These are phyloP conservation scores for Halictus ligatus DNA, from an alignment of 2,888 invertebrate genomes.

Conservation along the genomic window DNA sequence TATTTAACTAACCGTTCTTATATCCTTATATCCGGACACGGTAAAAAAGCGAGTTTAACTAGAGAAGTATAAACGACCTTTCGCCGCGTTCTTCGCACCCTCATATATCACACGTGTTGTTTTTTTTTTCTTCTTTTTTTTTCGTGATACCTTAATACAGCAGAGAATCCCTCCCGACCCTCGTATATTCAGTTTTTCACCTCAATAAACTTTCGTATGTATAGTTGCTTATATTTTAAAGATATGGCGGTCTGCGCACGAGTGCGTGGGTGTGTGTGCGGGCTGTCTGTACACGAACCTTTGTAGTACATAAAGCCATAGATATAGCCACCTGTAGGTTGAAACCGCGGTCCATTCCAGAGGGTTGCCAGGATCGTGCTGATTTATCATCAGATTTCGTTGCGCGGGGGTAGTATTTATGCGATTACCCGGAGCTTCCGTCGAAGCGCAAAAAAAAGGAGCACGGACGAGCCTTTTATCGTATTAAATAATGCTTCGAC, in stretches of 20 bases:
- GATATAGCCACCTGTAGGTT: slow-evolving; percentile 65
- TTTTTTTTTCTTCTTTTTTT: background rate
- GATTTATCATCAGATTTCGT: slow-evolving; percentile 63
- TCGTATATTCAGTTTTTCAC: slow-evolving; percentile 26
- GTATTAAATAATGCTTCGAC: slow-evolving; percentile 22
- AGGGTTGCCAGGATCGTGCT: slow-evolving; percentile 43
- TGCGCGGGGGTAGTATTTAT: slow-evolving; percentile 36
- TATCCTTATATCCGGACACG: background rate
- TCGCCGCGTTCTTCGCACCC: background rate
- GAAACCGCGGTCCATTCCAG: slow-evolving; percentile 41
- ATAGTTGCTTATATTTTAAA: slow-evolving; percentile 18
- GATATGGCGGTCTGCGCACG: background rate
- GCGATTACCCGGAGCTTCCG: slow-evolving; percentile 38
- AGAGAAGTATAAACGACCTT: slow-evolving; percentile 10
- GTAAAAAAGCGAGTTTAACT: background rate
- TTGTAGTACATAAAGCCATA: slow-evolving; percentile 13
- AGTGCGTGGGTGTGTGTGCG: background rate
- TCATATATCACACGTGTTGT: slow-evolving; percentile 3
- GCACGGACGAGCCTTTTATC: background rate
- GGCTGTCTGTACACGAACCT: background rate
- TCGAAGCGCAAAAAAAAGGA: slow-evolving; percentile 13
- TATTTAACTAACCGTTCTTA: background rate
- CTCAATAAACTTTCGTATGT: slow-evolving; percentile 21
- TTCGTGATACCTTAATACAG: slow-evolving; percentile 9
- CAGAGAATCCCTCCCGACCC: slow-evolving; percentile 5